These are phyloP conservation scores for Ecliptopera silaceata DNA, from an alignment of 2,888 invertebrate species.

Conservation along the genomic window DNA sequence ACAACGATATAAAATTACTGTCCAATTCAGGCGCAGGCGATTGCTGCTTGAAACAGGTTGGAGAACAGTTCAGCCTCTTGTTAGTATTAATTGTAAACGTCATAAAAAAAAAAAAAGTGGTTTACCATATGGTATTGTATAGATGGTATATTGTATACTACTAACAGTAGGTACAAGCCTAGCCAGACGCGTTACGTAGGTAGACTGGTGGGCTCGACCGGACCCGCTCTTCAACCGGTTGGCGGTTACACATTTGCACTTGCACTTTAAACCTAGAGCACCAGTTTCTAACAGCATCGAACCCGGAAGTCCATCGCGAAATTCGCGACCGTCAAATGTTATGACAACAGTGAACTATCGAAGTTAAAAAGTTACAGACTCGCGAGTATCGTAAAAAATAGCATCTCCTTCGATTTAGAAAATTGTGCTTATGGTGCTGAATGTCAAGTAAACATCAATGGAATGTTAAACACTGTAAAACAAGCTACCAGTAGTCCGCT, in stretches of 20 bases:
- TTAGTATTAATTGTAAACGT: too few relatives aligned
- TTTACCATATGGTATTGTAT: neutral
- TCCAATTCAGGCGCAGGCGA: too few relatives aligned
- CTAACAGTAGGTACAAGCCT: constrained; percentile 1
- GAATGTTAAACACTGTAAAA: constrained; percentile 7
- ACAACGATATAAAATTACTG: too few relatives aligned
- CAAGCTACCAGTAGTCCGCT: neutral
- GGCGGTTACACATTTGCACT: constrained; percentile 17
- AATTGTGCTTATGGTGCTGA: constrained; percentile 1
- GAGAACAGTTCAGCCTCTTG: too few relatives aligned
- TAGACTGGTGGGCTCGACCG: constrained; percentile 12
- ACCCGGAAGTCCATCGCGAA: neutral
- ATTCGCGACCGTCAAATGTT: neutral
- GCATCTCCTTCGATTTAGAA: neutral
- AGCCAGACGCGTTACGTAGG: neutral
- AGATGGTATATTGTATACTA: too few relatives aligned
- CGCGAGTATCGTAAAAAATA: too few relatives aligned
- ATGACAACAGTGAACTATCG: neutral
- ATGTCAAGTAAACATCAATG: constrained; percentile 19
- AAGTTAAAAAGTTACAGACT: neutral
- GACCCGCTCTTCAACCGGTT: neutral
- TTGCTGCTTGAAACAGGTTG: too few relatives aligned
- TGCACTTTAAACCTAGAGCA: constrained; percentile 1
- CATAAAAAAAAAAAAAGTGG: too few relatives aligned
- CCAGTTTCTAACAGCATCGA: neutral